Evolutionary conservation across 2,797 vertebrate species (phyloP).

Genomic region (Remorina albescens): DNA sequence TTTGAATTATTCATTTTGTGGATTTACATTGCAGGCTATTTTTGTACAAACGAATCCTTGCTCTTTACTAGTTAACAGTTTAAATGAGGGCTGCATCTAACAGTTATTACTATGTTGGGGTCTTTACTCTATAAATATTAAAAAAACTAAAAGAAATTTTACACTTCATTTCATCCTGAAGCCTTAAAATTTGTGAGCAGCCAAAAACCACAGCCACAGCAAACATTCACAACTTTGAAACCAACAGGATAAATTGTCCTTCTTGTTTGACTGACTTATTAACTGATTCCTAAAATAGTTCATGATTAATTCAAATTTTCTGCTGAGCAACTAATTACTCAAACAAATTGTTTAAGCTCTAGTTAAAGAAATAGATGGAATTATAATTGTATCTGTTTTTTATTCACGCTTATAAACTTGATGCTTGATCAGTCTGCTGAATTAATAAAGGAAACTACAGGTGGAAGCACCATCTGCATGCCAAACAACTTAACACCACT

Average conservation of each 20-base stretch:
- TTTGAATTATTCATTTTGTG: slow-evolving; percentile 10
- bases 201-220: not conserved
- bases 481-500: slow-evolving; percentile 51
- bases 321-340: not conserved
- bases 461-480: slow-evolving; percentile 34
- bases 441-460: slow-evolving; percentile 28
- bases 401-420: not conserved
- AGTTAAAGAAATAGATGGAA: not conserved
- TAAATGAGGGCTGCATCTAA: not conserved
- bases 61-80: too few relatives aligned
- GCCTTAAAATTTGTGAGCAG: not conserved
- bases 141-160: not conserved
- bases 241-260: not conserved
- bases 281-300: not conserved
- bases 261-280: not conserved
- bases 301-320: not conserved
- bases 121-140: not conserved
- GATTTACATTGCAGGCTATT: slow-evolving; percentile 25
- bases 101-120: not conserved
- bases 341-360: not conserved
- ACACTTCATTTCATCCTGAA: not conserved
- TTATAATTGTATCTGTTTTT: not conserved
- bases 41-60: not conserved
- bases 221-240: not conserved
- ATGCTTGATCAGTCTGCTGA: slow-evolving; percentile 7